Conservation (phyloP, 2,113 vertebrate genomes). For the Pao palembangensis region DNA sequence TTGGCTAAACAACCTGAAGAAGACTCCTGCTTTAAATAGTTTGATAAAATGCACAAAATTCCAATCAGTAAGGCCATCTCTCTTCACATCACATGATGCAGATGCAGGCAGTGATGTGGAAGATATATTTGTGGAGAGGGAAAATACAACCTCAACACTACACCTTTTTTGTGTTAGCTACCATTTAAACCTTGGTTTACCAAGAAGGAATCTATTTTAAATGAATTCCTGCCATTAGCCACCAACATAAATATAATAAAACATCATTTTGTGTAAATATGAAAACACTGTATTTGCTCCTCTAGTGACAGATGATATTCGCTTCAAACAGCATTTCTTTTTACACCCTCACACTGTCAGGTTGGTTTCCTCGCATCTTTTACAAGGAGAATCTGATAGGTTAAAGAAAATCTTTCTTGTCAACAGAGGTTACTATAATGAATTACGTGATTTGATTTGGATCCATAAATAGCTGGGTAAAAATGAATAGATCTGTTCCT, state of each 20-base stretch:
- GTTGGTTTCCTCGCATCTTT: too few relatives aligned
- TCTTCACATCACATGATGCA: constrained; percentile 20
- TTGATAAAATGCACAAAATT: background rate
- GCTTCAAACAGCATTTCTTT: too few relatives aligned
- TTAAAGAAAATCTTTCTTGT: constrained; percentile 20
- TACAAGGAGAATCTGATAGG: constrained; percentile 8
- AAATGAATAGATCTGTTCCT: constrained; percentile 21
- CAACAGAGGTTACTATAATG: constrained; percentile 16
- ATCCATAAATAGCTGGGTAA: constrained; percentile 13
- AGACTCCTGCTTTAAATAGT: constrained; percentile 10
- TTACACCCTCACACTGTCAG: too few relatives aligned
- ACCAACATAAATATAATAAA: too few relatives aligned
- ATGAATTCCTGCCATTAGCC: too few relatives aligned
- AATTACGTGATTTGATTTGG: constrained; percentile 41
- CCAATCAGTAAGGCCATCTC: constrained; percentile 19
- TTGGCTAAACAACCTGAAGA: constrained; percentile 25
- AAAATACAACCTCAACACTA: background rate
- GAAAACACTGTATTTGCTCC: too few relatives aligned
- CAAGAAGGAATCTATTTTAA: too few relatives aligned
- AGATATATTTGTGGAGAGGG: background rate
- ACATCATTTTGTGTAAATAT: too few relatives aligned
- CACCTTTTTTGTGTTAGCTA: too few relatives aligned
- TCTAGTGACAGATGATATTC: too few relatives aligned
- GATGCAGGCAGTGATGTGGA: background rate
- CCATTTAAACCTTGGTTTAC: too few relatives aligned